Percentiles rank a stretch among this genome's conserved stretches.
These are phyloP conservation scores for Alouatta palliata DNA, from an alignment of 2,113 vertebrate species.

Conservation along the genomic window DNA sequence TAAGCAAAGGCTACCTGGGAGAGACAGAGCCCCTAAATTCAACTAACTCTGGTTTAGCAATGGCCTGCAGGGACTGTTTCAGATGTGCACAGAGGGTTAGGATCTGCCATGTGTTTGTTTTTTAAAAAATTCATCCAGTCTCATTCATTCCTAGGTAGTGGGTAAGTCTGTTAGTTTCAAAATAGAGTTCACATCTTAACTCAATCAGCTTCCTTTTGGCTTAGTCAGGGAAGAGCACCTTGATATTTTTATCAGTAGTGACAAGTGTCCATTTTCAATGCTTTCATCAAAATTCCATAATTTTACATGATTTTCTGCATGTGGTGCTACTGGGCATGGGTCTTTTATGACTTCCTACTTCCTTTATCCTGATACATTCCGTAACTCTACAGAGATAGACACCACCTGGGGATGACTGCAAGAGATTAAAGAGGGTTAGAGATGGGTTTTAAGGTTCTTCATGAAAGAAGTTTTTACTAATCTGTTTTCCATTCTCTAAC, in stretches of 20 bases:
- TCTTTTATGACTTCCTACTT: not conserved
- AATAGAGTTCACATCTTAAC: not conserved
- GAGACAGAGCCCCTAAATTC: not conserved
- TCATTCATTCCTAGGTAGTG: not conserved
- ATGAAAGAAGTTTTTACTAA: not conserved
- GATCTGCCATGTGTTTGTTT: not conserved
- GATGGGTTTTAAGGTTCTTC: not conserved
- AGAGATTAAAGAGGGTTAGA: not conserved
- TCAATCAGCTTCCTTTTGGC: not conserved
- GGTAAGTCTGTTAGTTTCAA: not conserved
- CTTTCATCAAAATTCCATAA: not conserved
- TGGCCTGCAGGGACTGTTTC: rapidly evolving
- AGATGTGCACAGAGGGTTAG: too few species aligned
- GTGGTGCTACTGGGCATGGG: too few species aligned
- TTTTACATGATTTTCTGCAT: not conserved
- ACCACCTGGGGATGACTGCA: not conserved
- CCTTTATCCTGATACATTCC: not conserved
- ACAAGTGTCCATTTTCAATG: not conserved
- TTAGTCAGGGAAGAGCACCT: not conserved
- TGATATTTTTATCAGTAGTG: not conserved
- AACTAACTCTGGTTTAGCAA: not conserved
- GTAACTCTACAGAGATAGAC: not conserved
- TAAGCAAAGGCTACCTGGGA: not conserved
- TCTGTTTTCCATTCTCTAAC: not conserved
- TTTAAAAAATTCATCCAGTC: not conserved